phyloP scores from a whole-genome alignment of 1,140 invertebrate species.

The Choristoneura fumiferana region DNA sequence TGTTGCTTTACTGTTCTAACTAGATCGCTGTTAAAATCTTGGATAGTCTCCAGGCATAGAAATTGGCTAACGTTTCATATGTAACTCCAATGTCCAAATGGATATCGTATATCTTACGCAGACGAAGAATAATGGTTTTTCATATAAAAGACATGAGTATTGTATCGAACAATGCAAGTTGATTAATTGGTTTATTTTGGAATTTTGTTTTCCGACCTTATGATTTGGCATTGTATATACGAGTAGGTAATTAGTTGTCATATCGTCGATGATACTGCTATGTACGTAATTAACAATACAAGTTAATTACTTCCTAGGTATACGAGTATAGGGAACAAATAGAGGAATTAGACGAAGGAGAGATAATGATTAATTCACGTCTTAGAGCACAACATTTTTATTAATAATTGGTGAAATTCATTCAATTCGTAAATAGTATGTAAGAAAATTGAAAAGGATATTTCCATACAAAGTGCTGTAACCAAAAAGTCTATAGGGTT shows the following conservation, averaged over 20 bases:
- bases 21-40: background rate
- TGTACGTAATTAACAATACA: background rate
- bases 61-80: constrained; percentile 5
- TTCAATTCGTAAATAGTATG: too few species aligned
- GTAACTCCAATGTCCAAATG: constrained; percentile 14
- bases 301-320: too few species aligned
- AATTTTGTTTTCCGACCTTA: background rate
- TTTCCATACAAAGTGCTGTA: too few species aligned
- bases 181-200: background rate
- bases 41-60: background rate
- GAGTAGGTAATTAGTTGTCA: background rate
- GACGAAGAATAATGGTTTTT: constrained; percentile 16
- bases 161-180: background rate
- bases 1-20: background rate
- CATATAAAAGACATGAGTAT: constrained; percentile 17
- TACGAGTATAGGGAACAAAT: too few species aligned
- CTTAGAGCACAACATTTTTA: too few species aligned
- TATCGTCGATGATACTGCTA: background rate
- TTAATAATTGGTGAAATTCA: too few species aligned
- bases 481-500: too few species aligned
- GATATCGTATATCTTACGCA: constrained; percentile 2
- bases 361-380: too few species aligned
- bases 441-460: too few species aligned
- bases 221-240: background rate
- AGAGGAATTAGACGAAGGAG: background rate